phyloP scores from a whole-genome alignment of 1,140 invertebrate genomes.

The Ridgeia piscesae region DNA sequence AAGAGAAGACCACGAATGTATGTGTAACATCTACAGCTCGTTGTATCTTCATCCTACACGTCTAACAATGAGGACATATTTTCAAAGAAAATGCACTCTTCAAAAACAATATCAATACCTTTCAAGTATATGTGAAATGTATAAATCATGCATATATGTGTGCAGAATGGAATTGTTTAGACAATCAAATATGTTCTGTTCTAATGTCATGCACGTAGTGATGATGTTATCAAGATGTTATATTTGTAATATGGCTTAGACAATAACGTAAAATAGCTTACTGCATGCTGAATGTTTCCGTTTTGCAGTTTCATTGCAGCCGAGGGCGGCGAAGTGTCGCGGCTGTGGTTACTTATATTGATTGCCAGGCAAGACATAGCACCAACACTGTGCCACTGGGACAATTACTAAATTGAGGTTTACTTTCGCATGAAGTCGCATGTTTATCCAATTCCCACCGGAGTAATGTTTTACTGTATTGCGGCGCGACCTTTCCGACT shows the following conservation, averaged over 20 bases:
- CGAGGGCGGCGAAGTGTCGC: no score
- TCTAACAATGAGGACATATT: background rate
- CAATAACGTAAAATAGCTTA: no score
- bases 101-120: background rate
- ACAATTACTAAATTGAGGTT: background rate
- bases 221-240: no score
- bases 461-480: background rate
- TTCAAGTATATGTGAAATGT: background rate
- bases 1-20: background rate
- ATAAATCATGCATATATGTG: background rate
- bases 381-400: background rate
- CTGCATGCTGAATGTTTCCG: background rate
- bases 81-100: background rate
- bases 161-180: background rate
- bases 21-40: background rate
- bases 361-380: background rate
- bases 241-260: background rate
- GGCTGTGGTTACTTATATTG: no score
- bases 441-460: background rate
- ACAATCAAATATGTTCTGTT: background rate
- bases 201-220: no score
- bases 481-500: background rate
- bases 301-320: background rate
- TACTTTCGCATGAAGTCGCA: background rate
- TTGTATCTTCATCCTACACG: background rate